These are phyloP conservation scores for Notothenia rossii DNA, from an alignment of 2,113 vertebrate species.

Conservation along the genomic window DNA sequence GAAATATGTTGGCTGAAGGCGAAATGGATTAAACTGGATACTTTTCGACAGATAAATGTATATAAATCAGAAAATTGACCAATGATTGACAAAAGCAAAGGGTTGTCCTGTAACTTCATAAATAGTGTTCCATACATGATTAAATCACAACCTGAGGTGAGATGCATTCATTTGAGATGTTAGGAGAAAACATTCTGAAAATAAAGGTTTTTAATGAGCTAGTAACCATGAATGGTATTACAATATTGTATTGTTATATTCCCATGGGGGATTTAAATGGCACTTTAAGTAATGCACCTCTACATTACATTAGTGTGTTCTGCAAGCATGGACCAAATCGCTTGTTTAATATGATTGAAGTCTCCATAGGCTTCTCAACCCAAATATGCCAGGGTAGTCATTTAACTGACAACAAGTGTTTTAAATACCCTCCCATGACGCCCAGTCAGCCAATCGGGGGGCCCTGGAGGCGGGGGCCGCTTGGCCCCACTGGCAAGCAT, in stretches of 20 bases:
- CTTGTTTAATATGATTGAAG: background rate
- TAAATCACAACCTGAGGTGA: slow-evolving; percentile 20
- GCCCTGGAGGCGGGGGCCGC: slow-evolving; percentile 61
- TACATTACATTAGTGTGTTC: background rate
- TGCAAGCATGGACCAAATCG: background rate
- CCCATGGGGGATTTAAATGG: background rate
- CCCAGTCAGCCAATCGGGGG: slow-evolving; percentile 75
- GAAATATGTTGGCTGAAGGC: slow-evolving; percentile 34
- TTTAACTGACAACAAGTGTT: slow-evolving; percentile 55
- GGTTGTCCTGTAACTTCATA: background rate
- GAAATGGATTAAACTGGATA: slow-evolving; percentile 14
- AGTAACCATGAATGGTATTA: too few species aligned
- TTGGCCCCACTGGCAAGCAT: slow-evolving; percentile 27
- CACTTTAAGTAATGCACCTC: background rate
- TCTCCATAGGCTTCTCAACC: background rate
- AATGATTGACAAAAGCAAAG: slow-evolving; percentile 10
- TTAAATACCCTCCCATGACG: slow-evolving; percentile 57
- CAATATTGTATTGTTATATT: background rate
- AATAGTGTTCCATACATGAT: background rate
- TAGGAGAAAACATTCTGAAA: background rate
- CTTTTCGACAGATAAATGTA: slow-evolving; percentile 17
- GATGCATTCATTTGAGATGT: background rate
- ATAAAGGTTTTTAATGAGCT: background rate
- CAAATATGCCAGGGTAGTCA: slow-evolving; percentile 32
- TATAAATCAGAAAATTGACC: slow-evolving; percentile 38